Evolutionary conservation across 1,140 invertebrate species (phyloP).

Genomic region (Lineus longissimus): DNA sequence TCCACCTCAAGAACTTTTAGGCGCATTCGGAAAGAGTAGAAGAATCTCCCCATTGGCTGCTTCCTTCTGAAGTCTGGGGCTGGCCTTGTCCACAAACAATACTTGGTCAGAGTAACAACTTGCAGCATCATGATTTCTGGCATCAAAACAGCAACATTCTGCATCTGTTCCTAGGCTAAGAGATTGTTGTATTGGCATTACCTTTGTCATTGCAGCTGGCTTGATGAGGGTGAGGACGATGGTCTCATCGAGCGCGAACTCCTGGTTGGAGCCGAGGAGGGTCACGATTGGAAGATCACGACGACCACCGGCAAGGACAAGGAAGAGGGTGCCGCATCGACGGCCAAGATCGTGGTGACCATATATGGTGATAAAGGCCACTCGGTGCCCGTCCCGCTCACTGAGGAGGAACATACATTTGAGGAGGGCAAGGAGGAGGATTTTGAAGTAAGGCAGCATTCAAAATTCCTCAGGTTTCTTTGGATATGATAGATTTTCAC

Average conservation of each 20-base stretch:
- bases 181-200: not conserved
- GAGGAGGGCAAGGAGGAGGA: conserved; percentile 33
- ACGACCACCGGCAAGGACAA: conserved; percentile 19
- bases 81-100: too few relatives aligned
- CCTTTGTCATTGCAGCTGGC: conserved; percentile 28
- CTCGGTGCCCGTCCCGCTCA: conserved; percentile 33
- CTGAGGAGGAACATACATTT: conserved; percentile 28
- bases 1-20: not conserved
- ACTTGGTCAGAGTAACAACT: too few relatives aligned
- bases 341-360: conserved; percentile 41
- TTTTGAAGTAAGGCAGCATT: conserved; percentile 34
- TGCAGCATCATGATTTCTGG: too few relatives aligned
- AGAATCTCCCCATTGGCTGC: too few relatives aligned
- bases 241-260: conserved; percentile 27
- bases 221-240: conserved; percentile 40
- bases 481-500: too few relatives aligned
- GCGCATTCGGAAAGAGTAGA: too few relatives aligned
- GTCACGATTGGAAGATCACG: conserved; percentile 32
- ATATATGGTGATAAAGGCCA: conserved; percentile 43
- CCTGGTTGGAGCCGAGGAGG: conserved; percentile 9
- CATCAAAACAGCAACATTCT: too few relatives aligned
- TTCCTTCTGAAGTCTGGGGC: too few relatives aligned
- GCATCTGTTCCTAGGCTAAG: too few relatives aligned
- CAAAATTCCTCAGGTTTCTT: too few relatives aligned
- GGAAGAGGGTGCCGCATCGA: conserved; percentile 31